Evolutionary conservation across 2,797 vertebrate species (phyloP), one percentile per base, ranked within the genome.

Genomic region (Gadopsis marmoratus): DNA sequence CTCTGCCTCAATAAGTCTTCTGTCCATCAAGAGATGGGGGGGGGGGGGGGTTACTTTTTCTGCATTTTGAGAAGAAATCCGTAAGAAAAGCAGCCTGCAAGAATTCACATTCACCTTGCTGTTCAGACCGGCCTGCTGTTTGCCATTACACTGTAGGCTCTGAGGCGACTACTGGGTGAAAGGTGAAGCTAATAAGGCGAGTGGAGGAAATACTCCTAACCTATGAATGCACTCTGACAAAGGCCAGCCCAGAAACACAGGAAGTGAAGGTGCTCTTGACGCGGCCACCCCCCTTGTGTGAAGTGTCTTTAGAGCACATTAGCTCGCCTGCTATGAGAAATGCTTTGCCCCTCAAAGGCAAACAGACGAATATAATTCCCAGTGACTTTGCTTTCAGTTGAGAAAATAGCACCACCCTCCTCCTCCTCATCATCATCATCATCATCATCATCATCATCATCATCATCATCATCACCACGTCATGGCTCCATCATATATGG

Each of bases 121-220:
- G 82, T 59, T 54, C 55, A 4, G 68, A 47, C 62, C 47, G 4
- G 70, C 23, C 41, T 35, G 69, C 61, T 60, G 69, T 83, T 76
- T 83, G 81, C 69, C 72, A 10, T 70, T 74, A 53, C 62, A 3
- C 58, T 62, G 75, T 48, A 66, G 85, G 86, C 86, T 61, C 23
- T 58, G 60, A 65, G 37, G 65, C 1, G 16, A 67, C 68, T 35
- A 85, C 79, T 90, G 82, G 91, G 91, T 91, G 86, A 91, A 90
- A 91, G 89, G 90, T 93, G 72, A 89, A 73, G 68, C 86, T 84
- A 90, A 88, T 85, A 89, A 91, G 81, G 83, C 64, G 39, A 82
- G 73, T 21, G 68, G 81, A 87, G 86, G 84, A 87, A 83, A 78
- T 29, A 63, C 73, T 83, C 37, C 10, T 88, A 88, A 92, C 89